phyloP scores from a whole-genome alignment of 2,797 vertebrate genomes.

The Sebastes itinus region DNA sequence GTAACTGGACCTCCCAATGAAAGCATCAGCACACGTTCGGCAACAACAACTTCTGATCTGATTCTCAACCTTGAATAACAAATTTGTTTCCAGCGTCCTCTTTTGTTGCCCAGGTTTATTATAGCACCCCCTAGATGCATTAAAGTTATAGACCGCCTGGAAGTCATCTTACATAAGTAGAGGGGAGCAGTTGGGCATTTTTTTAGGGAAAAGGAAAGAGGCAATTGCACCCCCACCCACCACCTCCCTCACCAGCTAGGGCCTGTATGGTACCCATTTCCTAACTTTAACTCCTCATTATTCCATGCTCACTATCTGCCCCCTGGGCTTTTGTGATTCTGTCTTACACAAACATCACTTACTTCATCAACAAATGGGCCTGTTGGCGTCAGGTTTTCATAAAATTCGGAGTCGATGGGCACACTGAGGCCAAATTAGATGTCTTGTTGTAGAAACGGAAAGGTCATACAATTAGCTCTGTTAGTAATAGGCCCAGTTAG shows the following conservation, averaged over 20 bases:
- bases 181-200: constrained; percentile 13
- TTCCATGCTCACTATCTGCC: constrained; percentile 28
- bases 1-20: background rate
- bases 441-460: constrained; percentile 34
- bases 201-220: constrained; percentile 40
- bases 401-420: constrained; percentile 18
- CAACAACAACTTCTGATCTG: background rate
- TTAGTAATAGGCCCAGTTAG: constrained; percentile 14
- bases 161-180: constrained; percentile 24
- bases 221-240: constrained; percentile 23
- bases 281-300: constrained; percentile 59
- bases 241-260: background rate
- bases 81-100: background rate
- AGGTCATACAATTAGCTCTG: constrained; percentile 31
- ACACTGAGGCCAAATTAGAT: constrained; percentile 48
- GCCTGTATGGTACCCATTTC: constrained; percentile 58
- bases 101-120: constrained; percentile 12
- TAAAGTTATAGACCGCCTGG: constrained; percentile 28
- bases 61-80: background rate
- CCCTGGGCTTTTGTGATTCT: constrained; percentile 38
- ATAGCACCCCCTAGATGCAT: constrained; percentile 23
- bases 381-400: constrained; percentile 43
- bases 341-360: constrained; percentile 48
- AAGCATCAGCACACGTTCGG: background rate
- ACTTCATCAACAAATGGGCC: constrained; percentile 56